Conservation (phyloP, 1,140 invertebrate genomes). For the Diorhabda carinulata region DNA sequence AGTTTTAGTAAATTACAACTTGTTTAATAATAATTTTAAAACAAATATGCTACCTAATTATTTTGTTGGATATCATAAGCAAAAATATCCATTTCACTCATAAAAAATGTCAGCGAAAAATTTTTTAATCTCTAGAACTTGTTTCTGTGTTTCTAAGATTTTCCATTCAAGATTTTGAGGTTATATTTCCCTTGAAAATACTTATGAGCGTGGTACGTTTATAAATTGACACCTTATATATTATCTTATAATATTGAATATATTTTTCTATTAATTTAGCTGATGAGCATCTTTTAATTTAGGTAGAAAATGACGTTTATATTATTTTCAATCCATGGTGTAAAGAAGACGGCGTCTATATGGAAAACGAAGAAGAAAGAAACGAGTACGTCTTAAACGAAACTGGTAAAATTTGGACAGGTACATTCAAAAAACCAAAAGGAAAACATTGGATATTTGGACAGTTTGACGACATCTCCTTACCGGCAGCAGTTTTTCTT, state of each 20-base stretch:
- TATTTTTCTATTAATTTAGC: too few relatives aligned
- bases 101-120: too few relatives aligned
- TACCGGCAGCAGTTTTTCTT: slow-evolving; percentile 62
- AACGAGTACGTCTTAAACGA: slow-evolving; percentile 74
- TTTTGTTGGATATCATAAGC: background rate
- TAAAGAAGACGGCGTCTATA: slow-evolving; percentile 62
- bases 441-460: slow-evolving; percentile 73
- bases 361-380: slow-evolving; percentile 59
- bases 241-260: too few relatives aligned
- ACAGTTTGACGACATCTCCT: slow-evolving; percentile 65
- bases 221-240: too few relatives aligned
- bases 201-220: too few relatives aligned
- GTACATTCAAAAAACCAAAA: slow-evolving; percentile 59
- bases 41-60: background rate
- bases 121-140: too few relatives aligned
- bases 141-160: too few relatives aligned
- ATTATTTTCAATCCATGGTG: slow-evolving; percentile 83
- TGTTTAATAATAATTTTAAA: background rate
- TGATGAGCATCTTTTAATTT: background rate
- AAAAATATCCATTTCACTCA: too few relatives aligned
- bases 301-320: slow-evolving; percentile 56
- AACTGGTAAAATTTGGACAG: slow-evolving; percentile 72
- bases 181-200: too few relatives aligned
- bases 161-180: too few relatives aligned
- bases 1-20: too few relatives aligned